Evolutionary conservation across 2,113 vertebrate species (phyloP).

Genomic region (Leuciscus idus): DNA sequence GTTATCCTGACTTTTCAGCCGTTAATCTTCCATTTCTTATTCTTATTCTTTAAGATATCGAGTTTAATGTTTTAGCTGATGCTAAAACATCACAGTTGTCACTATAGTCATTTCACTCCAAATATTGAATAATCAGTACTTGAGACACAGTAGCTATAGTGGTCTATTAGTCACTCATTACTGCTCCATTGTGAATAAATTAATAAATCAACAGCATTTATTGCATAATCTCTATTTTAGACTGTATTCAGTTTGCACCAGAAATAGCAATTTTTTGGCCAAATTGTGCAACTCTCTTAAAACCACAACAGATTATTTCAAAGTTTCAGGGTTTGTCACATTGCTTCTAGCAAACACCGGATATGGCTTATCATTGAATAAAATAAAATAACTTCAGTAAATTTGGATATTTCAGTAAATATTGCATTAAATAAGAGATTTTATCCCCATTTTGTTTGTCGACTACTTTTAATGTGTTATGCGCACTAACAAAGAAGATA

Average conservation of each 20-base stretch:
- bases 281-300: neutral
- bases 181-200: neutral
- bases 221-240: neutral
- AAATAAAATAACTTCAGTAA: too few relatives aligned
- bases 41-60: too few relatives aligned
- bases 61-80: too few relatives aligned
- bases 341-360: neutral
- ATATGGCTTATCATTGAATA: neutral
- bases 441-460: too few relatives aligned
- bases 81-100: too few relatives aligned
- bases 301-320: neutral
- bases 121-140: neutral
- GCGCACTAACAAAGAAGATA: too few relatives aligned
- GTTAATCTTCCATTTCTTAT: neutral
- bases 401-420: too few relatives aligned
- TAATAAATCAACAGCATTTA: neutral
- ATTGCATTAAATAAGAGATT: too few relatives aligned
- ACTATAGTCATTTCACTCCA: too few relatives aligned
- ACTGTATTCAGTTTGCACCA: neutral
- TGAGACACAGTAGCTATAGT: neutral
- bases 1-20: neutral
- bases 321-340: slow-evolving; percentile 4
- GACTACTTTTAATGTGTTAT: too few relatives aligned
- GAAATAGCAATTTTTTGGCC: neutral
- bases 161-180: neutral